Evolutionary conservation across 2,113 vertebrate genomes (phyloP), one percentile per base, ranked within the genome.

Genomic region (Dromas ardeola): DNA sequence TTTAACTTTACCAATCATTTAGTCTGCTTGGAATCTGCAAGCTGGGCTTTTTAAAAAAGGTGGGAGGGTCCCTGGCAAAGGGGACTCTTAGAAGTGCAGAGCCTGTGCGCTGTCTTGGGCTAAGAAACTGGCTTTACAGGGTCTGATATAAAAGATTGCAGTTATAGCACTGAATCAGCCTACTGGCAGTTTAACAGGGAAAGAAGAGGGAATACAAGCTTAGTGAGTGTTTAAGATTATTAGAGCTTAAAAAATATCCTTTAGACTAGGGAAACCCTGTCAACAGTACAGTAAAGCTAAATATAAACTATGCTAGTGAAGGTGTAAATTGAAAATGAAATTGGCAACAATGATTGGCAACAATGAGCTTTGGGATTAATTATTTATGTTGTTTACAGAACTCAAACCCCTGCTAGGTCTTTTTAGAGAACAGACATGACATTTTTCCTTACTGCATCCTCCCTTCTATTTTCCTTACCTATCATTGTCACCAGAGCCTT

Each of bases 311-410:
- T 61, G 21, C 26, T 58, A 85, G 36, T 55, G 42, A 84, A 93
- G 16, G 10, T 89, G 29, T 72, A 88, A 66, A 77, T 78, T 53
- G 61, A 82, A 96, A 94, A 86, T 30, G 0, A 90, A 92, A 76
- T 55, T 59, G 25, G 6, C 20, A 86, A 49, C 9, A 73, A 59
- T 58, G 23, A 87, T 55, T 50, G n/a, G n/a, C n/a, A n/a, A n/a
- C 69, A 73, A 93, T 78, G 62, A 21, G 16, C 4, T 56, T 58
- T 29, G 32, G 10, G 29, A 69, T 95, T 81, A 95, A 87, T 86
- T 83, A 80, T 93, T 86, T 85, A 81, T 70, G n/a, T 50, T 93
- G 29, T 92, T 88, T 93, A 66, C 69, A 63, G 32, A 92, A n/a
- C 12, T 30, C 79, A 78, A 43, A 7, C 13, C 32, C 34, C 36